A percentile compares a stretch with the other conserved stretches of the same genome.
Conservation (phyloP, 2,888 invertebrate species). For the Lithophane leautieri region DNA sequence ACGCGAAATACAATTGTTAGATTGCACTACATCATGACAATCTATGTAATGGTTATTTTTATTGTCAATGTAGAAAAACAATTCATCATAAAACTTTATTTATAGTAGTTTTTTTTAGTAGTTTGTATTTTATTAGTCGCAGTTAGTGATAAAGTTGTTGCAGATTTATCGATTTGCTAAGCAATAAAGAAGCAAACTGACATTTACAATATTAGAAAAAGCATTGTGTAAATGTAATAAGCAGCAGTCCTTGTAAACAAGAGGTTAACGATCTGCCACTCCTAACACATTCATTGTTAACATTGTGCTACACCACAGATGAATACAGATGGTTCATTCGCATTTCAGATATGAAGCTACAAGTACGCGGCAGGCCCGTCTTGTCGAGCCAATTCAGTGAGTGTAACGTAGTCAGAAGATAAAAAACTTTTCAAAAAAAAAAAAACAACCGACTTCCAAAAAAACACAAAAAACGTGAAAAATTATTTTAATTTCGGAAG, state of each 20-base stretch:
- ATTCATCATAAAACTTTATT: conserved; percentile 8
- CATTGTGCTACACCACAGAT: background rate
- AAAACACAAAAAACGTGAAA: too few species aligned
- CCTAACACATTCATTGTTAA: background rate
- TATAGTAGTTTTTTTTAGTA: too few species aligned
- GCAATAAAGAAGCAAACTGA: conserved; percentile 15
- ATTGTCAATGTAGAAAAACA: background rate
- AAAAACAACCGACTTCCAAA: too few species aligned
- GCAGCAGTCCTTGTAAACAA: conserved; percentile 7
- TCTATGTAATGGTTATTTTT: background rate
- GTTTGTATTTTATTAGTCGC: too few species aligned
- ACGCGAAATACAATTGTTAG: background rate
- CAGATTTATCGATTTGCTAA: conserved; percentile 12
- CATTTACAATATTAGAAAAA: conserved; percentile 12
- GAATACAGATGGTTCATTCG: too few species aligned
- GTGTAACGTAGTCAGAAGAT: too few species aligned
- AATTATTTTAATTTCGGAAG: too few species aligned
- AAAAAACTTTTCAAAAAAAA: too few species aligned
- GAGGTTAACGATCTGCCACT: background rate
- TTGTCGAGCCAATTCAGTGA: too few species aligned
- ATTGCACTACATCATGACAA: too few species aligned
- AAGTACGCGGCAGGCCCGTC: too few species aligned
- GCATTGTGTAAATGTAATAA: conserved; percentile 1
- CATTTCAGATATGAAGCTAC: too few species aligned
- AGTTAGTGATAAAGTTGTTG: conserved; percentile 8